phyloP scores from a whole-genome alignment of 2,797 vertebrate species.

The Crax fasciolata region DNA sequence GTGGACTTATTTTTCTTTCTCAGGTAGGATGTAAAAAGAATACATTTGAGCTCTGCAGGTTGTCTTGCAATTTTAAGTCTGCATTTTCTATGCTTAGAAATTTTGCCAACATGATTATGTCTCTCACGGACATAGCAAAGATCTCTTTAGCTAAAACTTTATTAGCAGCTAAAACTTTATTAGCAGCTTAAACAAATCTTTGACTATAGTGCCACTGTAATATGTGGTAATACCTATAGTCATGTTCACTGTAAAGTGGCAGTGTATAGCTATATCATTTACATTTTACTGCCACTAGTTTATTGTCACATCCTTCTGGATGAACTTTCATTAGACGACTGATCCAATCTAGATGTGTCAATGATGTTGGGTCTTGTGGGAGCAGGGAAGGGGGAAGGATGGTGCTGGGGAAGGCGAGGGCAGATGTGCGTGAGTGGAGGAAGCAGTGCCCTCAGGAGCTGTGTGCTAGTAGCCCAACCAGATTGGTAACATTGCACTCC shows the following conservation, averaged over 20 bases:
- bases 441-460: background rate
- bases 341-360: too few species aligned
- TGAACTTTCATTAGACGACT: background rate
- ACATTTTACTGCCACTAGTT: background rate
- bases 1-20: background rate
- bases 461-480: background rate
- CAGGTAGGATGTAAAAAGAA: background rate
- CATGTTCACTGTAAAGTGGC: background rate
- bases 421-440: background rate
- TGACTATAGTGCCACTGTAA: background rate
- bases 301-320: background rate
- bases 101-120: background rate
- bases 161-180: background rate
- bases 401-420: background rate
- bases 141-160: background rate
- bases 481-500: background rate
- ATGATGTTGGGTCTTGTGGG: background rate
- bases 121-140: background rate
- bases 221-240: too few species aligned
- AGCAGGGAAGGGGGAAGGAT: background rate
- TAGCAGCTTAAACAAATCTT: background rate
- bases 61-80: background rate
- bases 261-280: background rate
- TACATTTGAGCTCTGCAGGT: background rate
- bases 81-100: background rate